A percentile compares a stretch with the other conserved stretches of the same genome.
phyloP scores from a whole-genome alignment of 2,888 invertebrate species.

The Dasypogon diadema region DNA sequence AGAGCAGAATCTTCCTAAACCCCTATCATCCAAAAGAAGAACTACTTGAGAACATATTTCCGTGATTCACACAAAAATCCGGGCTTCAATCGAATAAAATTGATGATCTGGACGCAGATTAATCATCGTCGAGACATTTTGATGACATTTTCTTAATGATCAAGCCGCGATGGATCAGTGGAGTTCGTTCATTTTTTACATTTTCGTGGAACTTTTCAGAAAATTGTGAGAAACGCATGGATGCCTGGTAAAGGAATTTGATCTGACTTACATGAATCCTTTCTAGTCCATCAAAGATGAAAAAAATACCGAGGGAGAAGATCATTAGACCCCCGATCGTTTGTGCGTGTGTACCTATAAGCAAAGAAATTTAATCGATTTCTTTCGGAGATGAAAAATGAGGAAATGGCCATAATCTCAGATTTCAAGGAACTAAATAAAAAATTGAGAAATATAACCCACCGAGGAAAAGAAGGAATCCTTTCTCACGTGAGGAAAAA shows the following conservation, averaged over 20 bases:
- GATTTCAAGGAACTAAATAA: neutral
- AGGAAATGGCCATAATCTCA: neutral
- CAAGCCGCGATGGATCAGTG: no score
- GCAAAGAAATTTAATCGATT: conserved; percentile 32
- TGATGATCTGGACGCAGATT: conserved; percentile 24
- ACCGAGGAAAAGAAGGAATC: neutral
- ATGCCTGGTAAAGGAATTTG: no score
- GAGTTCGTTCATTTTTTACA: no score
- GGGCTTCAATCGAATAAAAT: conserved; percentile 15
- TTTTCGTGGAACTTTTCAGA: neutral
- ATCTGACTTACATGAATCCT: no score
- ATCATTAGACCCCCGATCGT: conserved; percentile 19
- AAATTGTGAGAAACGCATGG: neutral
- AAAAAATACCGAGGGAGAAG: neutral
- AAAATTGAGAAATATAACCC: neutral
- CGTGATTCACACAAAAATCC: no score
- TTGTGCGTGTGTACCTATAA: no score
- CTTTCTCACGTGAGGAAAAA: no score
- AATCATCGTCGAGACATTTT: conserved; percentile 19
- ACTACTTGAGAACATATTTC: no score
- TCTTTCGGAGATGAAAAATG: conserved; percentile 14
- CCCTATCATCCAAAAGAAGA: no score
- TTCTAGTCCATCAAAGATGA: no score
- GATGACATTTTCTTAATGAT: conserved; percentile 29
- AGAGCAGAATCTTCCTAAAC: no score